Conservation (phyloP, 1,140 invertebrate species). For the Zaprionus nigranus region DNA sequence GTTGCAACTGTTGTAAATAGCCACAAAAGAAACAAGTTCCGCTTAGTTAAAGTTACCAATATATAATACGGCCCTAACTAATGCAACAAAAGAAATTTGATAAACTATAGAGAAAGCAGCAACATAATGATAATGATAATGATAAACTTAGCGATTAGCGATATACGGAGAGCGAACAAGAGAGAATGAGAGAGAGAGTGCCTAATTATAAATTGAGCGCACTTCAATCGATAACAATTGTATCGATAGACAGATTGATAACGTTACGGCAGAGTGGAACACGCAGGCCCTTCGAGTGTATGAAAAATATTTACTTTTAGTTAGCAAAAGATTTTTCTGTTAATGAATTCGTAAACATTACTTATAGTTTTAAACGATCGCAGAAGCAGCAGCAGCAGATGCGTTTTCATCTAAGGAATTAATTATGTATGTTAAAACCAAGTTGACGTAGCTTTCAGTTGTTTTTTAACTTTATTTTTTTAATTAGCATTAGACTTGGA, state of each 20-base stretch:
- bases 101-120: conserved; percentile 14
- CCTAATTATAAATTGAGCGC: conserved; percentile 74
- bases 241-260: conserved; percentile 49
- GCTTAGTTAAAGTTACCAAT: conserved; percentile 57
- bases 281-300: conserved; percentile 25
- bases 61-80: conserved; percentile 45
- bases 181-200: conserved; percentile 21
- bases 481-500: conserved; percentile 56
- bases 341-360: conserved; percentile 35
- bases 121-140: not conserved
- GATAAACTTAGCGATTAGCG: conserved; percentile 4
- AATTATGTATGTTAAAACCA: conserved; percentile 5
- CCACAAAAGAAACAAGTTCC: conserved; percentile 68
- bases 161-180: conserved; percentile 12
- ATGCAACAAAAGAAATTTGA: conserved; percentile 48
- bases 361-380: conserved; percentile 27
- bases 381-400: conserved; percentile 29
- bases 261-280: conserved; percentile 42
- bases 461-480: conserved; percentile 75
- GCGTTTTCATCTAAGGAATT: conserved; percentile 40
- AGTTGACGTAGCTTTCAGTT: conserved; percentile 68
- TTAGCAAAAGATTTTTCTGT: conserved; percentile 65
- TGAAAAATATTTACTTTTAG: conserved; percentile 64
- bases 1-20: conserved; percentile 63
- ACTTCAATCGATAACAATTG: conserved; percentile 19